Conservation (phyloP, 1,140 invertebrate species). For the Maniola jurtina region DNA sequence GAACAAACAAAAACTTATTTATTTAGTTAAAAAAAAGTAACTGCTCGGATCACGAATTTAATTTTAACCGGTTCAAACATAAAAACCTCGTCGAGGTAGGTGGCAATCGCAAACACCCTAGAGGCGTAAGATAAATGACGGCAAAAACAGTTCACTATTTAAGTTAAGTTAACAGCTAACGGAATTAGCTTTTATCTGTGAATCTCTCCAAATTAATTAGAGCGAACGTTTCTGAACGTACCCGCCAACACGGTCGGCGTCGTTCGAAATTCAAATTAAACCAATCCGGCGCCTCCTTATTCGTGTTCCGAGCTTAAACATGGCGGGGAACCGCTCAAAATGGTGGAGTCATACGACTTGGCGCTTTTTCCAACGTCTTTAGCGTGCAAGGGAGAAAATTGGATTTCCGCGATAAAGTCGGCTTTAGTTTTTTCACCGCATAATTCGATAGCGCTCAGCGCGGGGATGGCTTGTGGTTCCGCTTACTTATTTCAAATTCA, state of each 20-base stretch:
- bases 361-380: constrained; percentile 74
- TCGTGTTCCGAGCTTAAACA: constrained; percentile 66
- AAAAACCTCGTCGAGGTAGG: constrained; percentile 17
- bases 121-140: constrained; percentile 57
- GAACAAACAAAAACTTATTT: not conserved
- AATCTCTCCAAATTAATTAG: constrained; percentile 47
- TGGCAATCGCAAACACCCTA: constrained; percentile 24
- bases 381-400: constrained; percentile 69
- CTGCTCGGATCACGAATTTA: not conserved
- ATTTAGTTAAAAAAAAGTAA: not conserved
- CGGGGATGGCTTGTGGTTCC: constrained; percentile 46
- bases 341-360: constrained; percentile 75
- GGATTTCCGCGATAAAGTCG: constrained; percentile 71
- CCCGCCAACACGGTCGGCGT: constrained; percentile 27
- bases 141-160: constrained; percentile 30
- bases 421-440: constrained; percentile 47
- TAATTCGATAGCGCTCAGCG: constrained; percentile 56
- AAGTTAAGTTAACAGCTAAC: constrained; percentile 40
- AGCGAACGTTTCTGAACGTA: constrained; percentile 30
- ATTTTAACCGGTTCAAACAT: constrained; percentile 10
- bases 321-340: constrained; percentile 69
- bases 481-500: constrained; percentile 67
- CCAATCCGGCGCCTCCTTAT: constrained; percentile 77
- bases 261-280: constrained; percentile 76
- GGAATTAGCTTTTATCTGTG: constrained; percentile 43